These are phyloP conservation scores for Oncorhynchus kisutch DNA, from an alignment of 2,113 vertebrate genomes.

Conservation along the genomic window DNA sequence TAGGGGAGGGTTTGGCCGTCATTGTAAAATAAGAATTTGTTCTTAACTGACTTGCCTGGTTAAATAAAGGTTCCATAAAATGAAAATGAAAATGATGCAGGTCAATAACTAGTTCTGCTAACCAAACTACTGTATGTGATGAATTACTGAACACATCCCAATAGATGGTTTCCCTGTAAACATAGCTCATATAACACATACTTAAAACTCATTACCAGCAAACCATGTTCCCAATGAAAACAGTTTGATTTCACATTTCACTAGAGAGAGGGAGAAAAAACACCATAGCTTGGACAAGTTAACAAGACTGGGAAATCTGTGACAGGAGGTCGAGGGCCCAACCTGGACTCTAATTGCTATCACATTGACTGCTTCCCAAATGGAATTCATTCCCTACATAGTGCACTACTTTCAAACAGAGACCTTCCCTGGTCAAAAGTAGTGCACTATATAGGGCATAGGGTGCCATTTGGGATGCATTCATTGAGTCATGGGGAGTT, in stretches of 20 bases:
- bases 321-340: slow-evolving; percentile 9
- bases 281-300: not conserved
- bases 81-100: not conserved
- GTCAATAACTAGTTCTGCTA: not conserved
- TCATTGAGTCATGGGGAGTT: slow-evolving; percentile 30
- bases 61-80: too few relatives aligned
- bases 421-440: too few relatives aligned
- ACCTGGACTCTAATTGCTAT: slow-evolving; percentile 18
- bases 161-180: not conserved
- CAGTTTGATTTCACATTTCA: slow-evolving; percentile 19
- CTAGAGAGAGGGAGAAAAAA: not conserved
- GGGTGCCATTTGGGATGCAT: too few relatives aligned
- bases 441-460: too few relatives aligned
- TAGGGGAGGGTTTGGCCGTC: too few relatives aligned
- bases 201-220: slow-evolving; percentile 1
- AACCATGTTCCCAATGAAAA: slow-evolving; percentile 23
- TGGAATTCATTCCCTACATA: too few relatives aligned
- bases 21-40: too few relatives aligned
- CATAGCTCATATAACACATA: not conserved
- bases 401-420: too few relatives aligned
- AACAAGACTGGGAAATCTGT: slow-evolving; percentile 10
- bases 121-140: too few relatives aligned
- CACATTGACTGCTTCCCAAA: not conserved
- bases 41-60: too few relatives aligned
- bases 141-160: not conserved